Percentiles rank a stretch among this genome's conserved stretches.
Conservation (phyloP, 2,113 vertebrate genomes). For the Jaculus jaculus region DNA sequence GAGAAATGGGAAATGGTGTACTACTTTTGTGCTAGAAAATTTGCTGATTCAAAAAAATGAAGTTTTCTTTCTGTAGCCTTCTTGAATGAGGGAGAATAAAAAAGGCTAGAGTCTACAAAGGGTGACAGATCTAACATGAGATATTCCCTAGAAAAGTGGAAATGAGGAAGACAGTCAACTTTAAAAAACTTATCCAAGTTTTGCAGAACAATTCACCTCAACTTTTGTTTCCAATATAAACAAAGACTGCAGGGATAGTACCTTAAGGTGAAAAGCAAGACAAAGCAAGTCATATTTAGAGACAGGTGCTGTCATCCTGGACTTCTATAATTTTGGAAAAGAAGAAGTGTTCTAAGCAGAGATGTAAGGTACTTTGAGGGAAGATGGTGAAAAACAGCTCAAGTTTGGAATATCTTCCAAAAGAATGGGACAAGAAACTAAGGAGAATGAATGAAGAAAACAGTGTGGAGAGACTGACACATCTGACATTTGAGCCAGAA, state of each 20-base stretch:
- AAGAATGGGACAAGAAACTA: neutral
- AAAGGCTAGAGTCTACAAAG: neutral
- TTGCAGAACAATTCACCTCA: neutral
- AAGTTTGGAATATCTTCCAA: neutral
- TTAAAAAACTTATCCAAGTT: neutral
- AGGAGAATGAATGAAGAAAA: neutral
- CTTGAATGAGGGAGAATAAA: neutral
- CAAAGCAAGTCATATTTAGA: neutral
- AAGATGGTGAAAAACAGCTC: neutral
- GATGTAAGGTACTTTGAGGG: neutral
- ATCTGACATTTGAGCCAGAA: neutral
- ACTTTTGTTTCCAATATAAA: neutral
- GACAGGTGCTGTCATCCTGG: neutral
- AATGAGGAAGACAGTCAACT: too few relatives aligned
- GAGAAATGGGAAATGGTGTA: neutral
- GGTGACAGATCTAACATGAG: neutral
- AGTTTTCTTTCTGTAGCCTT: neutral
- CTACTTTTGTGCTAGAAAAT: neutral
- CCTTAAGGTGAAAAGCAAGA: neutral
- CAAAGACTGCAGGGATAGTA: neutral
- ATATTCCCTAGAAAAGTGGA: neutral
- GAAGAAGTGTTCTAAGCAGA: neutral
- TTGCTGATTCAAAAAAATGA: neutral
- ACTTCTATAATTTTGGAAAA: neutral
- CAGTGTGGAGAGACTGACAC: neutral